A percentile compares a stretch with the other conserved stretches of the same genome.
Conservation (phyloP, 2,888 invertebrate species). For the Schrankia costaestrigalis region DNA sequence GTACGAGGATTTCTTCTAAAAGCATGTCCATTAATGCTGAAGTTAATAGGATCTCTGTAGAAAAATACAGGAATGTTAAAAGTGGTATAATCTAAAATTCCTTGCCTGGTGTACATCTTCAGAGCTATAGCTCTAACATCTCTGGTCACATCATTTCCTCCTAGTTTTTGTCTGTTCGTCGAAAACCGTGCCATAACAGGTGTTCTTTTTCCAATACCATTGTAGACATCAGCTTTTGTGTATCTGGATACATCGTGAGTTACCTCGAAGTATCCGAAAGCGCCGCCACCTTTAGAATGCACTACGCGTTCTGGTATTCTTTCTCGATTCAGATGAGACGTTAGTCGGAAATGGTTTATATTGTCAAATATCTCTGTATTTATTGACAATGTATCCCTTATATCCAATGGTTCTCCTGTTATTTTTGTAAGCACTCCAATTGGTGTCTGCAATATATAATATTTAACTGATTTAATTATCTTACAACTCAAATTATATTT, state of each 20-base stretch:
- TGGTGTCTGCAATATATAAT: slow-evolving; percentile 3
- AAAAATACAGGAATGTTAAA: slow-evolving; percentile 5
- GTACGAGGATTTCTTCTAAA: slow-evolving; percentile 6
- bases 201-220: slow-evolving; percentile 7
- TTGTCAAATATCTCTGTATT: slow-evolving; percentile 6
- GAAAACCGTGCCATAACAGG: slow-evolving; percentile 7
- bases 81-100: slow-evolving; percentile 1
- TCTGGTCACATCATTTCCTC: slow-evolving; percentile 3
- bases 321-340: slow-evolving; percentile 1
- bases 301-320: slow-evolving; percentile 5
- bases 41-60: slow-evolving; percentile 4
- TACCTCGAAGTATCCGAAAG: slow-evolving; percentile 8
- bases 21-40: slow-evolving; percentile 1
- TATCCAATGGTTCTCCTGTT: slow-evolving; percentile 4
- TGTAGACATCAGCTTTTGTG: slow-evolving; percentile 5
- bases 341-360: slow-evolving; percentile 1
- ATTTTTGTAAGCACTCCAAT: not conserved
- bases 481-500: not conserved
- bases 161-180: slow-evolving; percentile 6
- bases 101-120: slow-evolving; percentile 7
- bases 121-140: slow-evolving; percentile 5
- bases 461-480: not conserved
- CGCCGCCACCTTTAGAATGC: slow-evolving; percentile 3
- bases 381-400: slow-evolving; percentile 3
- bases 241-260: slow-evolving; percentile 5